Conservation (phyloP, 2,113 vertebrate species). For the Microcebus murinus region DNA sequence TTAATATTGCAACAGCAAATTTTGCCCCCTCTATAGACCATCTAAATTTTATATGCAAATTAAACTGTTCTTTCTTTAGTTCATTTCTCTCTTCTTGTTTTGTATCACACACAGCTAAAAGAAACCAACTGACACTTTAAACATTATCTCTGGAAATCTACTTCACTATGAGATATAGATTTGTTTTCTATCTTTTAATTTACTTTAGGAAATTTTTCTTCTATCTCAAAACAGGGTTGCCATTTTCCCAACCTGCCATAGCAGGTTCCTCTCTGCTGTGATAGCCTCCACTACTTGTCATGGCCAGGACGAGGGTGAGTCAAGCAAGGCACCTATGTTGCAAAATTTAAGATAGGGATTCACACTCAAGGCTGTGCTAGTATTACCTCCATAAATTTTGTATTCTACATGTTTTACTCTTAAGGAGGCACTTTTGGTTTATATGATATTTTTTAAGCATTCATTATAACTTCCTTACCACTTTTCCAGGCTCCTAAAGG, state of each 20-base stretch:
- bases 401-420: background rate
- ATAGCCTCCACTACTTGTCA: background rate
- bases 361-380: background rate
- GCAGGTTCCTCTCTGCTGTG: background rate
- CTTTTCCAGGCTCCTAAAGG: background rate
- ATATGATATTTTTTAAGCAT: background rate
- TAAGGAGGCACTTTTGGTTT: background rate
- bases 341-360: background rate
- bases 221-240: background rate
- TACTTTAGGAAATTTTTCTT: background rate
- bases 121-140: background rate
- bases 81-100: background rate
- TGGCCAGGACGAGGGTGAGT: background rate
- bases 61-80: background rate
- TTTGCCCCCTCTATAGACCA: background rate
- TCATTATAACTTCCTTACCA: background rate
- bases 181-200: background rate
- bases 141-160: background rate
- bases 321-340: background rate
- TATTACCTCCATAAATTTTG: background rate
- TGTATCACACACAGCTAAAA: background rate
- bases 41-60: background rate
- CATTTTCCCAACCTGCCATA: background rate
- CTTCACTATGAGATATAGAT: background rate
- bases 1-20: background rate